Conservation (phyloP, 2,888 invertebrate species). For the Cephus sareptanus region DNA sequence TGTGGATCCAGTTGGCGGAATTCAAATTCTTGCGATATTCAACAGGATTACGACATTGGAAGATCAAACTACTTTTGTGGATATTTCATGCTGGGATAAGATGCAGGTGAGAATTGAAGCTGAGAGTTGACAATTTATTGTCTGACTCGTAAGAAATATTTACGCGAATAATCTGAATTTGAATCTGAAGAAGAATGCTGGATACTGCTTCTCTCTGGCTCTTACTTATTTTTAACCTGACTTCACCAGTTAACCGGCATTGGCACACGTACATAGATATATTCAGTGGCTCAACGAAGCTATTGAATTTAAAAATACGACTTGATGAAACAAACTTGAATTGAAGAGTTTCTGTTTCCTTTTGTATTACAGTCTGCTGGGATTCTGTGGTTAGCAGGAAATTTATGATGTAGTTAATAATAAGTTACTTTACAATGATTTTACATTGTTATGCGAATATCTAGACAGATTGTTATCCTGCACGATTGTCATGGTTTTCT, state of each 20-base stretch:
- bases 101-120: background rate
- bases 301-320: background rate
- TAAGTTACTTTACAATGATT: background rate
- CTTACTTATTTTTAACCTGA: background rate
- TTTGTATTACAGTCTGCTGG: background rate
- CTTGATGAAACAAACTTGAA: background rate
- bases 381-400: background rate
- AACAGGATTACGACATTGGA: background rate
- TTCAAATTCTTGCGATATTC: background rate
- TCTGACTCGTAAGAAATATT: background rate
- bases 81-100: background rate
- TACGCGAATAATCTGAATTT: background rate
- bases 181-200: background rate
- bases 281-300: background rate
- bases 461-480: background rate
- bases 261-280: background rate
- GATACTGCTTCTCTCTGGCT: background rate
- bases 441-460: background rate
- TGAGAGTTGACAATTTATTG: background rate
- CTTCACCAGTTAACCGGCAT: background rate
- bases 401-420: background rate
- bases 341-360: background rate
- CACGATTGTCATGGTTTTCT: background rate
- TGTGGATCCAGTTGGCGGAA: background rate
- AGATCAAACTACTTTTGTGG: background rate